Conservation (phyloP, 2,797 vertebrate genomes). For the Rhincodon typus region DNA sequence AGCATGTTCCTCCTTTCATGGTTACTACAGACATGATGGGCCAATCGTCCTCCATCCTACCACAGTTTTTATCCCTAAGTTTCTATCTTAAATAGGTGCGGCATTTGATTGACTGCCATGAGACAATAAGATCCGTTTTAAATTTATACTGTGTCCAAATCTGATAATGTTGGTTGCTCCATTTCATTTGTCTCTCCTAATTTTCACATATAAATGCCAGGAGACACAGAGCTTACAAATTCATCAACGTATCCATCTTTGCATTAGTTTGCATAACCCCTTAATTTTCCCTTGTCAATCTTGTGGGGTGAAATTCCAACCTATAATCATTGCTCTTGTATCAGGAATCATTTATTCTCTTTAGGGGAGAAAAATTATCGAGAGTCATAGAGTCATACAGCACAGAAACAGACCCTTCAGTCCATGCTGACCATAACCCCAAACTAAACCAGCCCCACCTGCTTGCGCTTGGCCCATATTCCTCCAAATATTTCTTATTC, state of each 20-base stretch:
- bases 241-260: not conserved
- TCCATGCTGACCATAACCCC: too few relatives aligned
- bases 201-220: not conserved
- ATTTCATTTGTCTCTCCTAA: not conserved
- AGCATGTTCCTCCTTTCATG: too few relatives aligned
- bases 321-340: not conserved
- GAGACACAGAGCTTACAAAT: not conserved
- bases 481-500: too few relatives aligned
- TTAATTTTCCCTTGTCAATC: not conserved
- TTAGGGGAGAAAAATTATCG: not conserved
- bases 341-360: not conserved
- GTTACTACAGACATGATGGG: too few relatives aligned
- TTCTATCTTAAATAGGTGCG: not conserved
- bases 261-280: not conserved
- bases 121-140: not conserved
- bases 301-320: not conserved
- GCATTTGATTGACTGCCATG: not conserved
- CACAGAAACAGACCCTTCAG: too few relatives aligned
- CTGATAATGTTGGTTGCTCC: not conserved
- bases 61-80: not conserved
- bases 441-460: too few relatives aligned
- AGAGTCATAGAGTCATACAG: too few relatives aligned
- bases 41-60: too few relatives aligned
- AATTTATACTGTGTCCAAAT: not conserved
- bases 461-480: too few relatives aligned